Evolutionary conservation across 2,888 invertebrate genomes (phyloP).

Genomic region (Rhagonycha fulva): DNA sequence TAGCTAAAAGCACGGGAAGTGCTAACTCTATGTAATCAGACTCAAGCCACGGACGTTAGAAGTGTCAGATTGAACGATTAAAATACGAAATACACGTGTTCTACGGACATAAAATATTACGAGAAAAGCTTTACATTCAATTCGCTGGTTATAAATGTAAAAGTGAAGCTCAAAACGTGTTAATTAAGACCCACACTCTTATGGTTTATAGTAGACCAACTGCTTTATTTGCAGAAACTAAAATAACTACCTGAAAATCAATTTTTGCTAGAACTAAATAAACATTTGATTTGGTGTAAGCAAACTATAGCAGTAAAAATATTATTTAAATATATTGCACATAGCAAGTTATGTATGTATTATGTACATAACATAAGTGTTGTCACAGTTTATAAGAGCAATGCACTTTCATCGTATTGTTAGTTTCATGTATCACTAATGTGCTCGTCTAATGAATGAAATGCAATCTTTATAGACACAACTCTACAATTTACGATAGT

Average conservation of each 20-base stretch:
- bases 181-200: slow-evolving; percentile 46
- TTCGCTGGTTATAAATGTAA: slow-evolving; percentile 45
- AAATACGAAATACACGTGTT: slow-evolving; percentile 47
- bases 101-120: slow-evolving; percentile 46
- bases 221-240: slow-evolving; percentile 27
- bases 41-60: slow-evolving; percentile 37
- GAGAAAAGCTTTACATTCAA: slow-evolving; percentile 43
- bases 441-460: not conserved
- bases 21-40: slow-evolving; percentile 39
- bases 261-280: not conserved
- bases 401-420: not conserved
- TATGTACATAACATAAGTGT: too few species aligned
- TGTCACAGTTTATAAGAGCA: not conserved
- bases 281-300: too few species aligned
- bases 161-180: slow-evolving; percentile 43
- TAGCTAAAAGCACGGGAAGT: slow-evolving; percentile 39
- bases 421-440: not conserved
- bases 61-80: slow-evolving; percentile 46
- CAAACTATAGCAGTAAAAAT: not conserved
- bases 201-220: not conserved
- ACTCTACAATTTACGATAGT: not conserved
- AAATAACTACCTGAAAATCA: not conserved
- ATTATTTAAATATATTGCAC: not conserved
- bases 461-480: not conserved
- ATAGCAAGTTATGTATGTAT: not conserved